phyloP scores from a whole-genome alignment of 2,113 vertebrate species.

The Eretmochelys imbricata region DNA sequence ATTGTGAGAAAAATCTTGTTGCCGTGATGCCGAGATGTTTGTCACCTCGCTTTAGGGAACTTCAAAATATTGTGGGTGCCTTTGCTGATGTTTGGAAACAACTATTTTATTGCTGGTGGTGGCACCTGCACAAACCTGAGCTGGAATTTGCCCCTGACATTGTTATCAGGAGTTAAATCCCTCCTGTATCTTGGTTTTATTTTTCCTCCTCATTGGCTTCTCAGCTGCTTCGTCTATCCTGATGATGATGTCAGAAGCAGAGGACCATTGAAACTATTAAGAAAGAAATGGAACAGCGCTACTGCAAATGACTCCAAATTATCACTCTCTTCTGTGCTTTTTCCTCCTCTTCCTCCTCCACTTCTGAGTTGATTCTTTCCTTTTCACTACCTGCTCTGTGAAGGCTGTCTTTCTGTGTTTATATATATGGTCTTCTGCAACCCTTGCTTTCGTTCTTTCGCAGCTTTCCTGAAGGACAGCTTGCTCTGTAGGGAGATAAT shows the following conservation, averaged over 20 bases:
- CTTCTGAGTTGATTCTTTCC: background rate
- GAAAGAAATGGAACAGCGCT: background rate
- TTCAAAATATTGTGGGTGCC: background rate
- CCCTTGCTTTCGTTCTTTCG: background rate
- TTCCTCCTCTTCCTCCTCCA: background rate
- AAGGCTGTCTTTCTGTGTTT: background rate
- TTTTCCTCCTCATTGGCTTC: rapidly evolving
- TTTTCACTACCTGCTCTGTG: rapidly evolving
- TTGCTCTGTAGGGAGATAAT: background rate
- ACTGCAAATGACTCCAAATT: background rate
- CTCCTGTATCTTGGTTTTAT: background rate
- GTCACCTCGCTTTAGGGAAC: background rate
- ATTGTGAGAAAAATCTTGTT: background rate
- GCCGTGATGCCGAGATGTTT: background rate
- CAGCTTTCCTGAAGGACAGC: background rate
- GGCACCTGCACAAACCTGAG: background rate
- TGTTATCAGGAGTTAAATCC: background rate
- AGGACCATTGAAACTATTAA: background rate
- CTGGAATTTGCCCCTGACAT: background rate
- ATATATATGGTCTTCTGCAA: background rate
- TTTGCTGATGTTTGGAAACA: background rate
- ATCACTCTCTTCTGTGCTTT: background rate
- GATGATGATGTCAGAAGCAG: rapidly evolving
- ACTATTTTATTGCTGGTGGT: background rate
- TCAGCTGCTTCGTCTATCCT: background rate